Percentiles rank a stretch among this genome's conserved stretches.
Evolutionary conservation across 2,797 vertebrate species (phyloP).

Genomic region (Microctenopoma steveboyesi): DNA sequence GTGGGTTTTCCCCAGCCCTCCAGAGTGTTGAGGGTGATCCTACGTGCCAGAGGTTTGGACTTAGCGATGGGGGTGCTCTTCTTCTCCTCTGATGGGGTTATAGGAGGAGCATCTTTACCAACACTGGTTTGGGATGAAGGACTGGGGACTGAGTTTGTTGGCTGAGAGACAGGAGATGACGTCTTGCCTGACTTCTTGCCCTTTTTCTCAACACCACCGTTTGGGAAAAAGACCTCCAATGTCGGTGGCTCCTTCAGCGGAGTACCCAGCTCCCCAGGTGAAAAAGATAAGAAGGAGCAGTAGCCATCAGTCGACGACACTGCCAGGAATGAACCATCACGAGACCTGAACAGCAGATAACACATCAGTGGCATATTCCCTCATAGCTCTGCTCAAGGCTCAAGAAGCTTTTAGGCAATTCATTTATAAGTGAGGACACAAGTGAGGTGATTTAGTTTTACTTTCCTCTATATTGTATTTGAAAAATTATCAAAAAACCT

Average conservation of each 20-base stretch:
- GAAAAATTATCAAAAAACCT: no score
- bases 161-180: conserved; percentile 82
- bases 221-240: conserved; percentile 81
- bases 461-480: no score
- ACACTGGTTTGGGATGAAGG: conserved; percentile 39
- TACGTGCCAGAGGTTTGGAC: conserved; percentile 85
- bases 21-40: conserved; percentile 92
- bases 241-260: conserved; percentile 91
- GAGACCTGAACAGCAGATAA: conserved; percentile 85
- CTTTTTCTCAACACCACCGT: conserved; percentile 86
- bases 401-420: no score
- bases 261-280: conserved; percentile 89
- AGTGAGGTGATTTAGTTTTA: no score
- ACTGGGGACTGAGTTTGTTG: conserved; percentile 21
- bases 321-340: conserved; percentile 92
- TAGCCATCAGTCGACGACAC: conserved; percentile 98
- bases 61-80: conserved; percentile 77
- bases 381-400: no score
- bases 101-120: conserved; percentile 40
- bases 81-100: conserved; percentile 83
- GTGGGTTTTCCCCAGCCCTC: conserved; percentile 90
- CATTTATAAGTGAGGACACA: no score
- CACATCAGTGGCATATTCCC: not conserved
- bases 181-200: conserved; percentile 82
- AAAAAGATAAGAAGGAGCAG: conserved; percentile 96